Percentiles rank a stretch among this genome's conserved stretches.
These are phyloP conservation scores for Nephrotoma appendiculata DNA, from an alignment of 2,888 invertebrate genomes.

Conservation along the genomic window DNA sequence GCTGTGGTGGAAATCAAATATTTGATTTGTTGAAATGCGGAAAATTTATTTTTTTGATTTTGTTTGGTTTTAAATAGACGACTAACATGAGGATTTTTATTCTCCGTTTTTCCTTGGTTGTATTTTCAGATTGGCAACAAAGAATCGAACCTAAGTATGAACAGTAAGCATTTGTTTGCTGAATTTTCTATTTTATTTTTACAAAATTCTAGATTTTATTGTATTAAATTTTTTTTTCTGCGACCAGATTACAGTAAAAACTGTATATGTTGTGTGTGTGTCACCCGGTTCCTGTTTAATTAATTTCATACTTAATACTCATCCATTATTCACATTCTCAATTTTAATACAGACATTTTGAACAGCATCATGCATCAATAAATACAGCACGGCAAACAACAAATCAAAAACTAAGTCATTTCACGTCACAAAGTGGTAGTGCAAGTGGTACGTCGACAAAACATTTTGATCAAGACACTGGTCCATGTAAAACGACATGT, in stretches of 20 bases:
- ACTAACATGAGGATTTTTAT: background rate
- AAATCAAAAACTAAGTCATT: constrained; percentile 14
- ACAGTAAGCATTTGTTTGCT: constrained; percentile 8
- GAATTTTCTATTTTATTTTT: constrained; percentile 3
- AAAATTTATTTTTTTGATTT: constrained; percentile 1
- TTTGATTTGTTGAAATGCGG: background rate
- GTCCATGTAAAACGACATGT: constrained; percentile 1
- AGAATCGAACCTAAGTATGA: constrained; percentile 10
- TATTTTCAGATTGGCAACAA: constrained; percentile 8
- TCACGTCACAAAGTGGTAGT: background rate
- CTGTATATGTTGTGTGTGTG: background rate
- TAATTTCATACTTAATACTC: background rate
- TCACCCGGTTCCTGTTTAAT: background rate
- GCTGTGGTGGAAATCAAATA: background rate
- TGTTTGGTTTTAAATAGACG: background rate
- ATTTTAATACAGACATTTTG: constrained; percentile 21
- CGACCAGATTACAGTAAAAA: background rate
- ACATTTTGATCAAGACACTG: background rate
- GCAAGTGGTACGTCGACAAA: background rate
- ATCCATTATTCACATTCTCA: background rate
- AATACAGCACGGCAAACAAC: constrained; percentile 24
- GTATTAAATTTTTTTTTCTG: background rate
- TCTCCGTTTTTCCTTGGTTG: background rate
- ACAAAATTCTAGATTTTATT: background rate
- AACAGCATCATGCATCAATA: constrained; percentile 25